A percentile compares a stretch with the other conserved stretches of the same genome.
Conservation (phyloP, 2,113 vertebrate genomes). For the Misgurnus mizolepis region DNA sequence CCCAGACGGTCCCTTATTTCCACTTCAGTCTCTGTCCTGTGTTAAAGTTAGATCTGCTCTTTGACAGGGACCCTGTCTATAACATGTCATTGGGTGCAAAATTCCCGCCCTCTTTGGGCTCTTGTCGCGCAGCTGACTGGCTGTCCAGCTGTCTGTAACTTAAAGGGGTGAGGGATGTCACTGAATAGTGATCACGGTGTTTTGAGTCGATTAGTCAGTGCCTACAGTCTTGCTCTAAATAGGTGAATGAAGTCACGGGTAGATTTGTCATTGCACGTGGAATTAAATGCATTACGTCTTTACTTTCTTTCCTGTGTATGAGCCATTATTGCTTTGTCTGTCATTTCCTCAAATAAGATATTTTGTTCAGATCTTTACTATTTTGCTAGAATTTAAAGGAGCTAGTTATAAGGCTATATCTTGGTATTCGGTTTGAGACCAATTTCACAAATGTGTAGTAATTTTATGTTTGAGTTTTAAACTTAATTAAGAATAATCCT, state of each 20-base stretch:
- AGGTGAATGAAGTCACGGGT: slow-evolving; percentile 54
- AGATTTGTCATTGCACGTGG: slow-evolving; percentile 14
- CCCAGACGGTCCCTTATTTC: slow-evolving; percentile 49
- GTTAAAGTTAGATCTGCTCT: slow-evolving; percentile 73
- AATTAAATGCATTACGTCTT: slow-evolving; percentile 29
- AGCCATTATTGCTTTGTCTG: background rate
- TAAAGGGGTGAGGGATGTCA: slow-evolving; percentile 58
- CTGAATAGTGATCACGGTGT: slow-evolving; percentile 59
- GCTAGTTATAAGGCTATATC: no score
- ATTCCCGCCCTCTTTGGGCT: slow-evolving; percentile 54
- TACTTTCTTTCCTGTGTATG: background rate
- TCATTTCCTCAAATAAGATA: slow-evolving; percentile 10
- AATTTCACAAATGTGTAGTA: no score
- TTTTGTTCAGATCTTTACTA: background rate
- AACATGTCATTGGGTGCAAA: slow-evolving; percentile 66
- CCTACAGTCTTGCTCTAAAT: slow-evolving; percentile 44
- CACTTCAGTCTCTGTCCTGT: slow-evolving; percentile 54
- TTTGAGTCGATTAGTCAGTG: slow-evolving; percentile 53
- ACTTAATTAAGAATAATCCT: no score
- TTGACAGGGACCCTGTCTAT: slow-evolving; percentile 61
- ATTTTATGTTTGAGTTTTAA: no score
- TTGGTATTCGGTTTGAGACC: no score
- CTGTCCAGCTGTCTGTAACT: slow-evolving; percentile 67
- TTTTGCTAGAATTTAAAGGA: background rate
- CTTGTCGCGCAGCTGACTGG: slow-evolving; percentile 57